Evolutionary conservation across 2,888 invertebrate species (phyloP).

Genomic region (Drosophila meridionalis): DNA sequence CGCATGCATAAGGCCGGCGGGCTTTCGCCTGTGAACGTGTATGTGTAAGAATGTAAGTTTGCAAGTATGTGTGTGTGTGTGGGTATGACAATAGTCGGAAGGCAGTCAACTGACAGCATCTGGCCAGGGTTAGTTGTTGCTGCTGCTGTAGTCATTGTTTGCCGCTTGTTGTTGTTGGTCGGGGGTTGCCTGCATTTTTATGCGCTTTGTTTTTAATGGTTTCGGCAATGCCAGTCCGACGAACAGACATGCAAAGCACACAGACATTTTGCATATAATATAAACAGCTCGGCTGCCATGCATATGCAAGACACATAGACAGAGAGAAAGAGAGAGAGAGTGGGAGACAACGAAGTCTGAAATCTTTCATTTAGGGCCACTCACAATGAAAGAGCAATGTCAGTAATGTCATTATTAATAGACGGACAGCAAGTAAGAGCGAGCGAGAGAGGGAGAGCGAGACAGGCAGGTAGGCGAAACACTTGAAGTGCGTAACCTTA

Average conservation of each 20-base stretch:
- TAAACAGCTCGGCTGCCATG: slow-evolving; percentile 16
- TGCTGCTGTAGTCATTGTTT: slow-evolving; percentile 19
- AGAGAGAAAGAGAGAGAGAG: not conserved
- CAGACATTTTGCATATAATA: slow-evolving; percentile 13
- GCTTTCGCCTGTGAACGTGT: slow-evolving; percentile 29
- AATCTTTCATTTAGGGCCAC: slow-evolving; percentile 16
- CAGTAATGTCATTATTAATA: slow-evolving; percentile 50
- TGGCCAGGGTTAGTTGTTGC: slow-evolving; percentile 44
- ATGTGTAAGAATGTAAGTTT: slow-evolving; percentile 6
- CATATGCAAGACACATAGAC: slow-evolving; percentile 12
- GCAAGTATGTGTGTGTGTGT: slow-evolving; percentile 7
- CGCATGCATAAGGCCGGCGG: slow-evolving; percentile 54
- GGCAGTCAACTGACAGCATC: slow-evolving; percentile 57
- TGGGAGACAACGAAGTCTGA: not conserved
- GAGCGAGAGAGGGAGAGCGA: not conserved
- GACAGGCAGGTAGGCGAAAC: not conserved
- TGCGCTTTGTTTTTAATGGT: slow-evolving; percentile 66
- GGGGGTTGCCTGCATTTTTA: slow-evolving; percentile 45
- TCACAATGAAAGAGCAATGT: slow-evolving; percentile 34
- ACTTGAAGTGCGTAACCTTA: slow-evolving; percentile 19
- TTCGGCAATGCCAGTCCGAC: slow-evolving; percentile 46
- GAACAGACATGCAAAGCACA: slow-evolving; percentile 14
- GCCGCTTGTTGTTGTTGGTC: slow-evolving; percentile 7
- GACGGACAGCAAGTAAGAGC: not conserved
- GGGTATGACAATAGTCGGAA: slow-evolving; percentile 56